Percentiles rank a stretch among this genome's conserved stretches.
Conservation (phyloP, 35 echinoderm and acorn worm genomes). For the Apostichopus japonicus region DNA sequence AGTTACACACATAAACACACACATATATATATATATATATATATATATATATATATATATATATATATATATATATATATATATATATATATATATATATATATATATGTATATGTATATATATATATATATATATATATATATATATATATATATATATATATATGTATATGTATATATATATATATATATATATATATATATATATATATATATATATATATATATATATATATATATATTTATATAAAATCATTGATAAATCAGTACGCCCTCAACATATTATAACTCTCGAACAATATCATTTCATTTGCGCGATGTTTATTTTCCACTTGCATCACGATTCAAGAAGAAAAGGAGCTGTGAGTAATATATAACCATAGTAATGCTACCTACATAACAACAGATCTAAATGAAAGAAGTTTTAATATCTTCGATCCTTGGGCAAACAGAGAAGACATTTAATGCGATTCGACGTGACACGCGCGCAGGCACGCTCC, state of each 20-base stretch:
- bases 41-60: no score
- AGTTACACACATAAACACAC: no score
- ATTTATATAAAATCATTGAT: not conserved
- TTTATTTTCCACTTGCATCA: slow-evolving; percentile 1
- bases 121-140: no score
- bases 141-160: not conserved
- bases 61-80: no score
- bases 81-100: no score
- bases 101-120: no score
- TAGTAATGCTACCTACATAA: not conserved
- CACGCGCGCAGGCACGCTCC: slow-evolving; percentile 26
- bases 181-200: not conserved
- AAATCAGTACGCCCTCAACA: not conserved
- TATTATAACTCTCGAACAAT: not conserved
- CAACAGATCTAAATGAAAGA: not conserved
- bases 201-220: not conserved
- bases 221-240: not conserved
- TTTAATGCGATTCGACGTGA: slow-evolving; percentile 35
- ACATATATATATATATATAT: no score
- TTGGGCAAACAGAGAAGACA: slow-evolving; percentile 7
- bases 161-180: not conserved
- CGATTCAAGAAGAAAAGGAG: not conserved
- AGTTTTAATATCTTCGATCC: slow-evolving; percentile 26
- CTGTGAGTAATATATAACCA: not conserved
- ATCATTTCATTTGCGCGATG: not conserved